Base-by-base conservation (phyloP, 2,113 vertebrate genomes). In the Zosterops lateralis region DNA sequence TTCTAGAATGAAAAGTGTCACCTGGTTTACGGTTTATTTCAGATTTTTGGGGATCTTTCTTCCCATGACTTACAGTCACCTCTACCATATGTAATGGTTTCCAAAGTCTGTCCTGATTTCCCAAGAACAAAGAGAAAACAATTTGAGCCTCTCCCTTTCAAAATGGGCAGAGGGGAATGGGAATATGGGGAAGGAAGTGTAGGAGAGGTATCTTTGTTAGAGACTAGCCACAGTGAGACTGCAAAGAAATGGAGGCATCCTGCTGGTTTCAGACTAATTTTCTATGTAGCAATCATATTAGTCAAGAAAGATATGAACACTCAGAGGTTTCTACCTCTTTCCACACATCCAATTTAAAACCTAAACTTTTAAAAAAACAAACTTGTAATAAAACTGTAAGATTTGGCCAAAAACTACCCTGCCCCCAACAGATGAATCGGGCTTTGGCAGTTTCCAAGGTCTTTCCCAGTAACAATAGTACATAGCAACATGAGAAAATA, bases 391-490 rank as follows among this genome's bases (percentile, higher is more conserved):
- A 88, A 60, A 60, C 22, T 1, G 1, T 58, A 24, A 50, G 12
- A 38, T 47, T 51, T 56, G 9, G 14, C 20, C 10, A 83, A 62
- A 78, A 40, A 53, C 12, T 45, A 24, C 9, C 17, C 51, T 91
- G 9, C 9, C 12, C 17, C 2, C 2, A 76, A 19, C 4, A 42
- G 7, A 64, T 70, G 4, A 24, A 19, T 10, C 2, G 0, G 8
- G 3, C 8, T 65, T 87, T 84, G n/a, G 24, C 9, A 7, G 5
- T 74, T 78, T 77, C 34, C 40, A 74, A 44, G 6, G 9, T 34
- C 10, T 14, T 24, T 76, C 31, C 20, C 50, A 14, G 24, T 18
- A 20, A 47, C 32, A 78, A 34, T 2, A 38, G 16, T 32, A 32
- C 22, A 42, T 9, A 62, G 15, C 0, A 0, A 50, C 19, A 38